These are phyloP conservation scores for Antheraea assamensis DNA, from an alignment of 2,888 invertebrate species.

Conservation along the genomic window DNA sequence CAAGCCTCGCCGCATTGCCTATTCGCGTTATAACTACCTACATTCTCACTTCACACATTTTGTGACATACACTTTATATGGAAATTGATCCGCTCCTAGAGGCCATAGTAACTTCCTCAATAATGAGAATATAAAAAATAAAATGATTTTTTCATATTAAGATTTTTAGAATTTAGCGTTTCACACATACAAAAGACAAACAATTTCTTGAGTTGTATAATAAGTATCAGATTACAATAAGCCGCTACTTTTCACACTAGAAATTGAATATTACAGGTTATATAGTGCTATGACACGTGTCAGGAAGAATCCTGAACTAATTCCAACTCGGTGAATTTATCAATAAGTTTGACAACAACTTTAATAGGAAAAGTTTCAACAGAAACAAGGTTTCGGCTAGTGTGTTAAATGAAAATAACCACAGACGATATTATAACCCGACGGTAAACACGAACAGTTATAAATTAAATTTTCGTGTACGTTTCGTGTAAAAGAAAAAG, in stretches of 20 bases:
- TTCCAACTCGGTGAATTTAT: constrained; percentile 58
- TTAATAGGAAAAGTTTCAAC: constrained; percentile 61
- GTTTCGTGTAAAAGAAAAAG: background rate
- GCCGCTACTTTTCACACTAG: background rate
- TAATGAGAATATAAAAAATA: too few relatives aligned
- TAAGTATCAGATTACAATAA: too few relatives aligned
- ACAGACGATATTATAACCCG: constrained; percentile 14
- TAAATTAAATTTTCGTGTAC: background rate
- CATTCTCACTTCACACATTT: too few relatives aligned
- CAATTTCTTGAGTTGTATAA: too few relatives aligned
- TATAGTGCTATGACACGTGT: constrained; percentile 18
- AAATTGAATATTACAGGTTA: constrained; percentile 11
- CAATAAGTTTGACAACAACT: constrained; percentile 62
- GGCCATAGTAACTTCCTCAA: too few relatives aligned
- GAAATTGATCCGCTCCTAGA: too few relatives aligned
- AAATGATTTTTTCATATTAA: too few relatives aligned
- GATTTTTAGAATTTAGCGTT: too few relatives aligned
- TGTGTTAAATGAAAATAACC: constrained; percentile 49
- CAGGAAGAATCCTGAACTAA: constrained; percentile 47
- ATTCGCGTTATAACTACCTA: too few relatives aligned
- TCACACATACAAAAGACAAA: too few relatives aligned
- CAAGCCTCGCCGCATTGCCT: too few relatives aligned
- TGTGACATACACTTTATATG: too few relatives aligned
- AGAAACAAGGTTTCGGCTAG: constrained; percentile 45
- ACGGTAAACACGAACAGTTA: constrained; percentile 12